These are phyloP conservation scores for Dicyrtoma fusca DNA, from an alignment of 2,888 invertebrate species.

Conservation along the genomic window DNA sequence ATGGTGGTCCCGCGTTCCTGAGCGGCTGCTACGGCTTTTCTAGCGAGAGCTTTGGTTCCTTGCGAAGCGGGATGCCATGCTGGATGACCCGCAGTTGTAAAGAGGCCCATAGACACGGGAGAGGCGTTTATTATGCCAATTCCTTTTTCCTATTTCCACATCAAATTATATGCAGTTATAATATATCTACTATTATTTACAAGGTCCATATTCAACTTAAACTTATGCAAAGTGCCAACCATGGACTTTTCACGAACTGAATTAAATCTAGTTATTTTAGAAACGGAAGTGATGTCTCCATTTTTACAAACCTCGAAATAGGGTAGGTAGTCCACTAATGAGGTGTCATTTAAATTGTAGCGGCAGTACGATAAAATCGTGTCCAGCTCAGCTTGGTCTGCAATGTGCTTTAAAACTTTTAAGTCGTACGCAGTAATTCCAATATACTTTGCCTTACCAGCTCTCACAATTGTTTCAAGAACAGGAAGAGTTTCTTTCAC, in stretches of 20 bases:
- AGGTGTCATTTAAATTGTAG: conserved; percentile 77
- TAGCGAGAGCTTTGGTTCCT: conserved; percentile 67
- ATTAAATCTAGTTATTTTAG: too few relatives aligned
- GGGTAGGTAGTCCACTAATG: conserved; percentile 72
- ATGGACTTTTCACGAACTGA: too few relatives aligned
- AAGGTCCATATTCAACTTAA: too few relatives aligned
- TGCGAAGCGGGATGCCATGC: conserved; percentile 79
- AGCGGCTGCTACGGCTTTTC: conserved; percentile 63
- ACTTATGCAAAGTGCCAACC: too few relatives aligned
- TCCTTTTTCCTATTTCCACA: conserved; percentile 65
- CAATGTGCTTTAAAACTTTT: conserved; percentile 72
- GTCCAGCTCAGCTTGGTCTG: conserved; percentile 69
- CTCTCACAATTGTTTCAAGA: conserved; percentile 72
- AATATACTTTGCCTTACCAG: conserved; percentile 72
- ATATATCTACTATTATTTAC: too few relatives aligned
- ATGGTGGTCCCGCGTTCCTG: conserved; percentile 51
- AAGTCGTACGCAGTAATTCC: conserved; percentile 88
- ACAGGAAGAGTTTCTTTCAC: conserved; percentile 85
- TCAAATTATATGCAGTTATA: conserved; percentile 36
- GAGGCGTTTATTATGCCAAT: conserved; percentile 84
- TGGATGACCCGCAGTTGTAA: conserved; percentile 74
- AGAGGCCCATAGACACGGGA: conserved; percentile 78
- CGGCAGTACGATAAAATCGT: conserved; percentile 78
- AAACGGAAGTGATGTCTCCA: too few relatives aligned
- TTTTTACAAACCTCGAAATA: conserved; percentile 75